Conservation (phyloP, 1,140 invertebrate genomes). For the Heliconius nattereri region DNA sequence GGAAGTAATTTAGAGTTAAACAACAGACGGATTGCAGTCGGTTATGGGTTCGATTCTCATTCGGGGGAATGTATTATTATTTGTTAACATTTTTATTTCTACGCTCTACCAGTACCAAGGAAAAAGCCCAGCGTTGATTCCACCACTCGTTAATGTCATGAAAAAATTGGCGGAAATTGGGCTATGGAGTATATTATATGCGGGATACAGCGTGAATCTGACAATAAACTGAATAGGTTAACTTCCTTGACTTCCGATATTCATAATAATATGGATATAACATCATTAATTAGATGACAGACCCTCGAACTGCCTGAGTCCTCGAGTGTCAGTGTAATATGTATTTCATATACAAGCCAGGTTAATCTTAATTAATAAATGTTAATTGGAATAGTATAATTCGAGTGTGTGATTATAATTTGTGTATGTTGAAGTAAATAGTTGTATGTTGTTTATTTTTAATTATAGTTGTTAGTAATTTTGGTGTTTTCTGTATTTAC, state of each 20-base stretch:
- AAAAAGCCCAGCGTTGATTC: too few species aligned
- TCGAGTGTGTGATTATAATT: constrained; percentile 24
- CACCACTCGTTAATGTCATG: too few species aligned
- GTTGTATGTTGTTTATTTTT: constrained; percentile 8
- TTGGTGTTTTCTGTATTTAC: background rate
- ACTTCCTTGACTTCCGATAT: background rate
- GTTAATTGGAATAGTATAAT: constrained; percentile 9
- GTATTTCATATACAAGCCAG: constrained; percentile 4
- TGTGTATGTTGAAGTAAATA: constrained; percentile 17
- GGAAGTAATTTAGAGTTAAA: constrained; percentile 79
- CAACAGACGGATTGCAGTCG: constrained; percentile 41
- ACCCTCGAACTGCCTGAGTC: background rate
- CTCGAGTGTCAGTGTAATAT: constrained; percentile 10
- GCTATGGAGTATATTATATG: too few species aligned
- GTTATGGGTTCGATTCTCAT: too few species aligned
- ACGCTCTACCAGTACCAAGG: too few species aligned
- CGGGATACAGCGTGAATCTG: too few species aligned
- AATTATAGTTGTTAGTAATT: background rate
- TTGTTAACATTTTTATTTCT: too few species aligned
- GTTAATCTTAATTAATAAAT: constrained; percentile 29
- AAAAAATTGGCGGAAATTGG: too few species aligned
- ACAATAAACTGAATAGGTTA: too few species aligned
- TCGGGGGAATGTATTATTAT: too few species aligned
- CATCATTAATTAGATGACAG: constrained; percentile 18
- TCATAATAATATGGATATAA: background rate